Evolutionary conservation across 2,113 vertebrate genomes (phyloP), one percentile per base, ranked within the genome.

Genomic region (Sebastes schlegelii): DNA sequence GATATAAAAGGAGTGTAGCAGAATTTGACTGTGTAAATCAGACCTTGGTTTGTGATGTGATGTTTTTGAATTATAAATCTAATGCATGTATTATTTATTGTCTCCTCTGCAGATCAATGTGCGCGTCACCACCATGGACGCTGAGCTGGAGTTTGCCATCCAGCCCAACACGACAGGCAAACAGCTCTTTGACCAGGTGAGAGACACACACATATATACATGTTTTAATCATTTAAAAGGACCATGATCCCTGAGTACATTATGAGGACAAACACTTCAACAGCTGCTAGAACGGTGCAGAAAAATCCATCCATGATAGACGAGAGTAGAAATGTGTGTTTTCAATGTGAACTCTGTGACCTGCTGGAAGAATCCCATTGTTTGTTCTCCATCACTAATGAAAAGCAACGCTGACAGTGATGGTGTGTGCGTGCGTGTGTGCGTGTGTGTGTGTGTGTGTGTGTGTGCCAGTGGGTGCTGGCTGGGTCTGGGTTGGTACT

Each of bases 111-210:
- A 99, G 98, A 96, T 99, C 89, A 99, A 97, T 42, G 98, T 99
- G 70, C 97, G 97, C 79, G 98, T 99, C 84, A 99, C 98, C 93
- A 99, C 97, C 81, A 99, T 99, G 98, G 98, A 99, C 85, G 98
- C 98, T 42, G 98, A 99, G 95, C 94, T 99, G 96, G 98, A 99
- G 94, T 99, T 99, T 93, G 97, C 98, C 89, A 99, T 99, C 94
- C 98, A 99, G 96, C 97, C 98, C 82, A 99, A 97, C 91, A 99
- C 98, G 42, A 99, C 98, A 2, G 98, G 98, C 85, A 99, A 99
- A 85, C 98, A 99, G 85, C 96, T 99, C 43, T 99, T 98, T 74
- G 98, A 99, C 94, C 98, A 99, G 96, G 98, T 99, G 45, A 87
- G 77, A 67, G 0, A 58, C 3, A 5, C n/a, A 17, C 2, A 9